Evolutionary conservation across 2,113 vertebrate species (phyloP), one percentile per base, ranked within the genome.

Genomic region (Pteruthius melanotis): DNA sequence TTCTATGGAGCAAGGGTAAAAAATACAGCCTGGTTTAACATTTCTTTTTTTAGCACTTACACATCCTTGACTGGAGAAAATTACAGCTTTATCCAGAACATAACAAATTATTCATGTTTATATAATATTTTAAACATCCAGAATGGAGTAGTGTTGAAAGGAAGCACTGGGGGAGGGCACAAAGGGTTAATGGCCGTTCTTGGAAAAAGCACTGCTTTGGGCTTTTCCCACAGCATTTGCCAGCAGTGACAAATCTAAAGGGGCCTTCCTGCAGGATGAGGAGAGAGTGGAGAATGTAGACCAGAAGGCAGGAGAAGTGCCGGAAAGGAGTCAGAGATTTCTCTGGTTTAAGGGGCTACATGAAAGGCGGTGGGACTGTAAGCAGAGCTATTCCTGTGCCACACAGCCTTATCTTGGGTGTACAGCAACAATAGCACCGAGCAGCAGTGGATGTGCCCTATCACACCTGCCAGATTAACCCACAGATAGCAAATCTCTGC

Each of bases 171-270:
- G 7, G 54, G n/a, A 45, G 53, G 71, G 21, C 42, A 83, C 2
- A 7, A 86, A 27, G 27, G 30, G 87, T 91, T 95, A 95, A 95
- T 39, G 60, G 54, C 16, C 23, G 83, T 87, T 60, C 79, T 18
- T 56, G n/a, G 44, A 24, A 53, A 90, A 88, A 87, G 6, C 5
- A 11, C 7, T 68, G 30, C 40, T 60, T 89, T 68, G 64, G 44
- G 35, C 42, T 71, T 95, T 96, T 96, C 94, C 92, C 93, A 95
- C 69, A 83, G 83, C 0, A 0, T 52, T 90, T 95, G 83, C 88
- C 90, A 96, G 79, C 33, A 91, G 65, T 23, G 27, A 78, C 60
- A 94, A 75, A 90, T 78, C 76, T 68, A 40, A 85, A 88, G 35
- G 75, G 39, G 24, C 27, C 75, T 90, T 85, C 63, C 69, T 0